phyloP scores from a whole-genome alignment of 2,113 vertebrate genomes.

The Choloepus hoffmanni region DNA sequence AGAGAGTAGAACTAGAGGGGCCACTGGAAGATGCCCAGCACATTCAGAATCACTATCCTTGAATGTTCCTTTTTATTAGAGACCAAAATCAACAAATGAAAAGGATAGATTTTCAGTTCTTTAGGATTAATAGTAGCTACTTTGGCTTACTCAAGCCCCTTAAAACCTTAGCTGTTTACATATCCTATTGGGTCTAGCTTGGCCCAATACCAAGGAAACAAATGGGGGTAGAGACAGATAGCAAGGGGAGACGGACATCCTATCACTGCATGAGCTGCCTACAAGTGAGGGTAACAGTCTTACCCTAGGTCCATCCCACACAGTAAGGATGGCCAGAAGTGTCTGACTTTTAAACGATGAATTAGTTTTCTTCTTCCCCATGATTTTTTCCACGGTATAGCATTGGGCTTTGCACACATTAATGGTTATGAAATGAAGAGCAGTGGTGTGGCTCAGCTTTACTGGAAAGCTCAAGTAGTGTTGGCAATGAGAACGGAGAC shows the following conservation, averaged over 20 bases:
- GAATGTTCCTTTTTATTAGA: background rate
- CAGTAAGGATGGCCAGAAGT: background rate
- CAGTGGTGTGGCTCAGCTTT: background rate
- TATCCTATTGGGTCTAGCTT: background rate
- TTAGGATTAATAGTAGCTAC: background rate
- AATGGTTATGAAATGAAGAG: background rate
- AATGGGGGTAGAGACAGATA: background rate
- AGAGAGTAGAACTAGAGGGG: background rate
- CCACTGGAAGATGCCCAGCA: background rate
- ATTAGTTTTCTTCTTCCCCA: background rate
- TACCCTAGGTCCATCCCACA: background rate
- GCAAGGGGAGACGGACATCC: background rate
- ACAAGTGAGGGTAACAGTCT: background rate
- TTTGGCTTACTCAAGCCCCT: background rate
- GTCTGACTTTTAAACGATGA: background rate
- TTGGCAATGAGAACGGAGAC: background rate
- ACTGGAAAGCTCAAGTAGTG: background rate
- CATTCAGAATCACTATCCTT: background rate
- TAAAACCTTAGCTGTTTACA: background rate
- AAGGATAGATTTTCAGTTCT: background rate
- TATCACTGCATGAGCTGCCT: background rate
- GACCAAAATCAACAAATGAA: background rate
- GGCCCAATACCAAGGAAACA: background rate
- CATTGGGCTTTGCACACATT: background rate
- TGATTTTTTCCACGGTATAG: background rate